A percentile compares a stretch with the other conserved stretches of the same genome.
Evolutionary conservation across 1,140 invertebrate genomes (phyloP).

Genomic region (Maniola jurtina): DNA sequence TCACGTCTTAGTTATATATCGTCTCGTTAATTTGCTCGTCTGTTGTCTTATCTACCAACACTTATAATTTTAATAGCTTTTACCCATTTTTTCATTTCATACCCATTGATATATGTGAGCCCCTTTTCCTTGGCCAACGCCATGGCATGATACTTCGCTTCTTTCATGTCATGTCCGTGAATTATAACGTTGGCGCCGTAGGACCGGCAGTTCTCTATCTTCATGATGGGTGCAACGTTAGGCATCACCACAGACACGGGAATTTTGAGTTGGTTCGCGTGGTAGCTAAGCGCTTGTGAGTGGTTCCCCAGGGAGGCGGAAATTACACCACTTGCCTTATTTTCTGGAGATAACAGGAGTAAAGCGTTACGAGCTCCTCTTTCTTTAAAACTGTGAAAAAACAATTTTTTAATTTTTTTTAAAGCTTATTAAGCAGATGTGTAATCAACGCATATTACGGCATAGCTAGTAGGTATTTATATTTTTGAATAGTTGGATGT

Average conservation of each 20-base stretch:
- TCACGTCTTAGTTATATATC: too few relatives aligned
- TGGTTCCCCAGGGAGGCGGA: constrained; percentile 96
- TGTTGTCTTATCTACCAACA: neutral
- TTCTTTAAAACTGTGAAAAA: constrained; percentile 90
- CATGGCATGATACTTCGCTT: constrained; percentile 90
- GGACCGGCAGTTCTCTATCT: constrained; percentile 91
- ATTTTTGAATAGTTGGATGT: too few relatives aligned
- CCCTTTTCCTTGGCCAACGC: constrained; percentile 84
- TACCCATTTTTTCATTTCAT: too few relatives aligned
- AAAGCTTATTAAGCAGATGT: too few relatives aligned
- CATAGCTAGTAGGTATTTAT: too few relatives aligned
- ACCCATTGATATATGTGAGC: constrained; percentile 93
- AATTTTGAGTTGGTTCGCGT: constrained; percentile 89
- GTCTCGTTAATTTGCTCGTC: too few relatives aligned
- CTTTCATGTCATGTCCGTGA: constrained; percentile 90
- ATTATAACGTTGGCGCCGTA: constrained; percentile 93
- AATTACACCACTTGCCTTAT: constrained; percentile 89
- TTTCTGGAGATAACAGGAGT: constrained; percentile 85
- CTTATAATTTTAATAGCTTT: neutral
- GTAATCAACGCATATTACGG: too few relatives aligned
- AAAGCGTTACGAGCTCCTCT: constrained; percentile 93
- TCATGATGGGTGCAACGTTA: constrained; percentile 94
- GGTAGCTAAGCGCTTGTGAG: constrained; percentile 91
- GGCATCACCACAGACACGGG: constrained; percentile 97
- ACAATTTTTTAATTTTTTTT: neutral